These are phyloP conservation scores for Puffinus mauretanicus DNA, from an alignment of 2,113 vertebrate species.

Conservation along the genomic window DNA sequence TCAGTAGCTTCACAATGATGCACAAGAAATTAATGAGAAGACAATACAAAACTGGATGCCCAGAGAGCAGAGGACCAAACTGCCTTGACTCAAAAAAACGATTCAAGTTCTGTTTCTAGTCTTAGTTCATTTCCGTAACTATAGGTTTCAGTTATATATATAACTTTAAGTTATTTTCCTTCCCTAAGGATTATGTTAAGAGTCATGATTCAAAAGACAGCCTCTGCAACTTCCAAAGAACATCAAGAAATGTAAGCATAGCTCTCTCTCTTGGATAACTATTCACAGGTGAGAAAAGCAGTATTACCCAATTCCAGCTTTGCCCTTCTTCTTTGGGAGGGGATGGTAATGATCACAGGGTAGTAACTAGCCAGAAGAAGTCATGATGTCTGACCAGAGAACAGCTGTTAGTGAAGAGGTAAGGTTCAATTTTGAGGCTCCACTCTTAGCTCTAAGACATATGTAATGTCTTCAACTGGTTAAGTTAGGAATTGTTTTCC, in stretches of 20 bases:
- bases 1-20: not conserved
- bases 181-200: not conserved
- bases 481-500: not conserved
- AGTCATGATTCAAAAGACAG: not conserved
- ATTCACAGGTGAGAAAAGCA: not conserved
- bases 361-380: not conserved
- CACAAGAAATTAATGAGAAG: not conserved
- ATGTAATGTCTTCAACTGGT: not conserved
- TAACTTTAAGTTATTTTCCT: not conserved
- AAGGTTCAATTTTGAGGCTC: not conserved
- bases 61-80: not conserved
- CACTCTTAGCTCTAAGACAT: not conserved
- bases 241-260: not conserved
- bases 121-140: not conserved
- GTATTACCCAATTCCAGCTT: not conserved
- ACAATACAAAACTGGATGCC: not conserved
- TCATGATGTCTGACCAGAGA: not conserved
- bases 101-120: not conserved
- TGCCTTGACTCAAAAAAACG: not conserved
- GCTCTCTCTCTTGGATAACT: not conserved
- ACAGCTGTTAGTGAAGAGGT: not conserved
- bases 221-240: not conserved
- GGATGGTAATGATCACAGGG: not conserved
- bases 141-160: not conserved
- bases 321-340: not conserved